phyloP scores from a whole-genome alignment of 2,888 invertebrate species.

The Acleris emargana region DNA sequence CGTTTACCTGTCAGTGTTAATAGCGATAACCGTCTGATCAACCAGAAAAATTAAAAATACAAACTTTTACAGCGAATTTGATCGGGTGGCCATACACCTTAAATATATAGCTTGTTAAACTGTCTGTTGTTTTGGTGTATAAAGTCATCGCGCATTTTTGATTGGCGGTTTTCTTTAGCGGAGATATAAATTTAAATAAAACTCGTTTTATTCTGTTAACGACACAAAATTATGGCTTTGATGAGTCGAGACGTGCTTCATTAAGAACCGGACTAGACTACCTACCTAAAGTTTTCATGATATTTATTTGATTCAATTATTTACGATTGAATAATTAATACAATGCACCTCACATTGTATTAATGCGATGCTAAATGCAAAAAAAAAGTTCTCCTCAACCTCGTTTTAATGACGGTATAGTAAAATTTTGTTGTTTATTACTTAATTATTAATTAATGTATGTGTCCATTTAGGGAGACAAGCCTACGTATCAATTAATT shows the following conservation, averaged over 20 bases:
- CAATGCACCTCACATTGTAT: too few species aligned
- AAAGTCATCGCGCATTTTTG: slow-evolving; percentile 5
- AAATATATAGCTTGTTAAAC: slow-evolving; percentile 19
- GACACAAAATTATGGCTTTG: slow-evolving; percentile 15
- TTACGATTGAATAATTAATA: not conserved
- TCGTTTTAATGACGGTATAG: too few species aligned
- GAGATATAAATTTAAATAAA: slow-evolving; percentile 15
- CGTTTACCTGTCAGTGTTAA: slow-evolving; percentile 63
- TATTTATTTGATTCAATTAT: not conserved
- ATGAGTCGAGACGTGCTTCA: slow-evolving; percentile 23
- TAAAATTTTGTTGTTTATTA: too few species aligned
- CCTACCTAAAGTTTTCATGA: slow-evolving; percentile 11
- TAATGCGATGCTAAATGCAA: too few species aligned
- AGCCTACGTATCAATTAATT: slow-evolving; percentile 8
- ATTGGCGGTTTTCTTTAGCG: slow-evolving; percentile 5
- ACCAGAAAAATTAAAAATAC: not conserved
- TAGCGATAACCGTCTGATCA: slow-evolving; percentile 37
- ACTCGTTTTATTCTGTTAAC: slow-evolving; percentile 22
- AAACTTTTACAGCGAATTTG: slow-evolving; percentile 5
- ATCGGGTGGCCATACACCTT: slow-evolving; percentile 15
- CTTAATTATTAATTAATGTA: not conserved
- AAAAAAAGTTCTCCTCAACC: too few species aligned
- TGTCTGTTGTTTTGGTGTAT: slow-evolving; percentile 5
- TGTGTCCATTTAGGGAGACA: not conserved
- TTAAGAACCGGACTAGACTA: slow-evolving; percentile 9